Conservation (phyloP, 2,888 invertebrate species). For the Kuschelorhynchus macadamiae region DNA sequence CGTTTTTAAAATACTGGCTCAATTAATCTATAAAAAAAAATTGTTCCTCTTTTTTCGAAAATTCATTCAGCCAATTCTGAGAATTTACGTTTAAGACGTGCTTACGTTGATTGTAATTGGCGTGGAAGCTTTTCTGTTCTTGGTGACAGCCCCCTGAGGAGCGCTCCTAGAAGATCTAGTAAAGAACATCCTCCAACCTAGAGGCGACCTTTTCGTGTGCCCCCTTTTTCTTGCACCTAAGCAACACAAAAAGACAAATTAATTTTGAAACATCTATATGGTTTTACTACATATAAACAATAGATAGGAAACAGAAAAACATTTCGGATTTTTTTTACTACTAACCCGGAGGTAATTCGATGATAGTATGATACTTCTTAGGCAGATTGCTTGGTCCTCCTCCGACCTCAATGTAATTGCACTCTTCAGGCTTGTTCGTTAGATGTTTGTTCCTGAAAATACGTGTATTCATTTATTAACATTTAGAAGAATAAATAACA, state of each 20-base stretch:
- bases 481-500: neutral
- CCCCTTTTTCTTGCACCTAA: constrained; percentile 74
- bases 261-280: too few relatives aligned
- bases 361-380: constrained; percentile 90
- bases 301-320: too few relatives aligned
- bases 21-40: too few relatives aligned
- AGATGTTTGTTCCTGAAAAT: constrained; percentile 72
- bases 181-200: constrained; percentile 87
- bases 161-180: constrained; percentile 69
- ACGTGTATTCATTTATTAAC: too few relatives aligned
- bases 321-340: too few relatives aligned
- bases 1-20: too few relatives aligned
- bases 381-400: constrained; percentile 84
- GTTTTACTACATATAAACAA: too few relatives aligned
- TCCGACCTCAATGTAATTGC: constrained; percentile 82
- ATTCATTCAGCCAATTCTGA: too few relatives aligned
- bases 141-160: constrained; percentile 64
- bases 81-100: too few relatives aligned
- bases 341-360: constrained; percentile 80
- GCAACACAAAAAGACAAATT: too few relatives aligned
- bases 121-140: constrained; percentile 71
- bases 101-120: constrained; percentile 65
- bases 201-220: constrained; percentile 77
- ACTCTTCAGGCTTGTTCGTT: constrained; percentile 71
- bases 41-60: too few relatives aligned